Percentiles rank a stretch among this genome's conserved stretches.
Conservation (phyloP, 2,797 vertebrate species). For the Salmo trutta region DNA sequence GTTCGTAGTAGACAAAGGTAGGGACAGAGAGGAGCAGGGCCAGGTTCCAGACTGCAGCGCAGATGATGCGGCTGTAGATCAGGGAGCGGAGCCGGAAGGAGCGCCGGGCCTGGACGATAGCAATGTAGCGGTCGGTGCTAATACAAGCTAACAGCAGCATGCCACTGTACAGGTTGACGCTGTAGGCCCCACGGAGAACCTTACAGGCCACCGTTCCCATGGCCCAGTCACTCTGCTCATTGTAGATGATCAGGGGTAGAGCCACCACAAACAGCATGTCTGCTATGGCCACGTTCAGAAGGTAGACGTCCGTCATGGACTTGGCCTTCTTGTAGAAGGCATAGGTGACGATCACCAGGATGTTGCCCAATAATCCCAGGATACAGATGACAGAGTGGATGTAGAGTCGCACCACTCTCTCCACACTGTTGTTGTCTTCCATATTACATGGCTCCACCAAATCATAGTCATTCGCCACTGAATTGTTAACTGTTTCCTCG, state of each 20-base stretch:
- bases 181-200: slow-evolving; percentile 82
- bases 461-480: background rate
- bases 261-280: slow-evolving; percentile 87
- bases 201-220: slow-evolving; percentile 82
- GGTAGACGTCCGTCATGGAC: slow-evolving; percentile 90
- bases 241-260: slow-evolving; percentile 82
- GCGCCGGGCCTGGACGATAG: slow-evolving; percentile 87
- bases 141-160: slow-evolving; percentile 89
- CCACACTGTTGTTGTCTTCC: background rate
- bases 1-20: slow-evolving; percentile 75
- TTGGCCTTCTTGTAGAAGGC: slow-evolving; percentile 83
- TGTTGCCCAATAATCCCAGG: slow-evolving; percentile 84
- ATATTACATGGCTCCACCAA: background rate
- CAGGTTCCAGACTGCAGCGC: slow-evolving; percentile 74
- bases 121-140: slow-evolving; percentile 87
- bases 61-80: slow-evolving; percentile 72
- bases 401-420: slow-evolving; percentile 49
- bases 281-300: slow-evolving; percentile 88
- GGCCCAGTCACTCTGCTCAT: slow-evolving; percentile 77
- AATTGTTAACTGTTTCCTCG: too few species aligned
- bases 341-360: slow-evolving; percentile 87
- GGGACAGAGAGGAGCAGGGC: slow-evolving; percentile 79
- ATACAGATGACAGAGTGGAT: slow-evolving; percentile 81
- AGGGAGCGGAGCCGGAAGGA: slow-evolving; percentile 82
- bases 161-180: slow-evolving; percentile 89